Percentiles rank a stretch among this genome's conserved stretches.
Conservation (phyloP, 2,888 invertebrate species). For the Embidobia sp. region DNA sequence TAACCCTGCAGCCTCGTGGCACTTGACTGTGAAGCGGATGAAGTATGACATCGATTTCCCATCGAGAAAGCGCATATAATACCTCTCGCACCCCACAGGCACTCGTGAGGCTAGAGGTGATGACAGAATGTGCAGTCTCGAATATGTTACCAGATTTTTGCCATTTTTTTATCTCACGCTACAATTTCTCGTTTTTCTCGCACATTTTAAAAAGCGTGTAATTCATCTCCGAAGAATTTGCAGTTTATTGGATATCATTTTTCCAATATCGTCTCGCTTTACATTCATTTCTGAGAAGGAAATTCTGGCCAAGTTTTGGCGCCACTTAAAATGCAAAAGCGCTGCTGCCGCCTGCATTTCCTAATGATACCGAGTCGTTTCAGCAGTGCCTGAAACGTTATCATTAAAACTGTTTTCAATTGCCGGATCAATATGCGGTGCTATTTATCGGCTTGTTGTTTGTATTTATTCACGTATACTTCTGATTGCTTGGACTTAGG, state of each 20-base stretch:
- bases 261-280: slow-evolving; percentile 30
- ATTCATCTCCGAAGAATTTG: slow-evolving; percentile 35
- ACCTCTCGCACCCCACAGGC: slow-evolving; percentile 57
- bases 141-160: slow-evolving; percentile 61
- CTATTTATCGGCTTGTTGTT: background rate
- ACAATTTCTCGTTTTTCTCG: slow-evolving; percentile 29
- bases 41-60: slow-evolving; percentile 77
- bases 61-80: slow-evolving; percentile 66
- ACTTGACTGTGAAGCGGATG: slow-evolving; percentile 73
- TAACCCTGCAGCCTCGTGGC: slow-evolving; percentile 55
- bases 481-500: background rate
- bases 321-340: slow-evolving; percentile 23
- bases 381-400: slow-evolving; percentile 1
- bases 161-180: slow-evolving; percentile 37
- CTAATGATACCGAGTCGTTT: slow-evolving; percentile 22
- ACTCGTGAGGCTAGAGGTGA: slow-evolving; percentile 47
- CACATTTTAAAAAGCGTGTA: slow-evolving; percentile 39
- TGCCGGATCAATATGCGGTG: background rate
- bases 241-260: slow-evolving; percentile 41
- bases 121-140: slow-evolving; percentile 58
- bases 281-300: slow-evolving; percentile 21
- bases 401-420: slow-evolving; percentile 17
- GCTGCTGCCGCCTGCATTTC: background rate
- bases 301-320: slow-evolving; percentile 34
- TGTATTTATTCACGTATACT: background rate